Evolutionary conservation across 1,140 invertebrate genomes (phyloP).

Genomic region (Zaprionus davidi): DNA sequence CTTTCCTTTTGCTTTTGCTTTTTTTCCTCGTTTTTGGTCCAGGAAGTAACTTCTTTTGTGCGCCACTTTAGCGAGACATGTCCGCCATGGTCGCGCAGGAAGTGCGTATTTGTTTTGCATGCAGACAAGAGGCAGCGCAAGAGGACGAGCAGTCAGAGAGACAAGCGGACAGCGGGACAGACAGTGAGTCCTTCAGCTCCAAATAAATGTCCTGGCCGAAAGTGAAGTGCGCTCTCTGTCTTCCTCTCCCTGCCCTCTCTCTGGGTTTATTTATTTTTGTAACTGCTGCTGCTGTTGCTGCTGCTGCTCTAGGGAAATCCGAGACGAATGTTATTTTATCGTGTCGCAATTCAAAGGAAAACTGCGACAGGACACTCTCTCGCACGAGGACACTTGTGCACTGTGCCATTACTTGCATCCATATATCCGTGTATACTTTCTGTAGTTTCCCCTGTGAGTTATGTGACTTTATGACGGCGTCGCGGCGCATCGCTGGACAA

Average conservation of each 20-base stretch:
- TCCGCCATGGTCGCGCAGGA: slow-evolving; percentile 58
- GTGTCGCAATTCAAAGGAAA: slow-evolving; percentile 77
- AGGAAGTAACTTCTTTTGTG: slow-evolving; percentile 78
- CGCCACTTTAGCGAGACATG: slow-evolving; percentile 57
- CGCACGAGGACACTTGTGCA: slow-evolving; percentile 25
- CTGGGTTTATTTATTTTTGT: slow-evolving; percentile 69
- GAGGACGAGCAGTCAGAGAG: slow-evolving; percentile 5
- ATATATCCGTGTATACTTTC: neutral
- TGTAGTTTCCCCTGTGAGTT: slow-evolving; percentile 29
- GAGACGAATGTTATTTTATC: slow-evolving; percentile 81
- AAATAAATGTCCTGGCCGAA: slow-evolving; percentile 38
- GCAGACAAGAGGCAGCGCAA: slow-evolving; percentile 9
- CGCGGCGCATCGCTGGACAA: slow-evolving; percentile 49
- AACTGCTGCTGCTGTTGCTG: slow-evolving; percentile 11
- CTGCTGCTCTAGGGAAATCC: slow-evolving; percentile 53
- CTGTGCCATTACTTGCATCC: slow-evolving; percentile 17
- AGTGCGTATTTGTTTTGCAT: slow-evolving; percentile 81
- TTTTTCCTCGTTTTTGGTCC: slow-evolving; percentile 21
- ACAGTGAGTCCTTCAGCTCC: slow-evolving; percentile 27
- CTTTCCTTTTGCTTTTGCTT: neutral
- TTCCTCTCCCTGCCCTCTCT: slow-evolving; percentile 1
- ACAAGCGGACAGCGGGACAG: slow-evolving; percentile 8
- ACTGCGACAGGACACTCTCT: slow-evolving; percentile 47
- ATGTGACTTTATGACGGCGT: slow-evolving; percentile 74
- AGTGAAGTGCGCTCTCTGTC: slow-evolving; percentile 3